Conservation (phyloP, 2,797 vertebrate genomes). For the Mormyrops attenuatus region DNA sequence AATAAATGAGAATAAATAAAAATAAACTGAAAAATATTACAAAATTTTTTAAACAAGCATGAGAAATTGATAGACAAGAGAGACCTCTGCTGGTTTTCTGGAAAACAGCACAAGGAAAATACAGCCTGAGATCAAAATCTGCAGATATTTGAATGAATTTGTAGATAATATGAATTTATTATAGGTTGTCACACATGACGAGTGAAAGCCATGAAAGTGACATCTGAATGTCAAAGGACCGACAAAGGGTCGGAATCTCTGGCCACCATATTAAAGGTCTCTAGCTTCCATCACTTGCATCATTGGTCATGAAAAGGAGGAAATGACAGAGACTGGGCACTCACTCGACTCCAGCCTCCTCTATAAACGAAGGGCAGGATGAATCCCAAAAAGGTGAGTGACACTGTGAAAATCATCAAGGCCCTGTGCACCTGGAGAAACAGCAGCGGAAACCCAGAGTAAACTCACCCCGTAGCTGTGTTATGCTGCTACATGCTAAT, state of each 20-base stretch:
- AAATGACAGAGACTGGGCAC: constrained; percentile 10
- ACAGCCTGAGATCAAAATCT: neutral
- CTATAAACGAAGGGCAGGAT: constrained; percentile 74
- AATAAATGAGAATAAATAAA: neutral
- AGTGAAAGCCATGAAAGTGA: neutral
- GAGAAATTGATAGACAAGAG: constrained; percentile 10
- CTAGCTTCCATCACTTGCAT: neutral
- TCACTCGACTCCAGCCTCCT: constrained; percentile 74
- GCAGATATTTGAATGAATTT: neutral
- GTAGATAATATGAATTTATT: neutral
- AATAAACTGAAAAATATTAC: neutral
- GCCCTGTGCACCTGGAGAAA: constrained; percentile 65
- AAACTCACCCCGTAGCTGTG: neutral
- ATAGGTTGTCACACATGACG: neutral
- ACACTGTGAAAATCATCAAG: constrained; percentile 68
- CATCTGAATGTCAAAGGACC: neutral
- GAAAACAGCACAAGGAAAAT: neutral
- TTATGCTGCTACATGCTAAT: neutral
- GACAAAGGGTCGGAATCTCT: neutral
- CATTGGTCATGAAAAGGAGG: neutral
- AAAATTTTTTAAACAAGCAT: neutral
- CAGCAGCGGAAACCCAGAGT: neutral
- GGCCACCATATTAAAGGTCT: neutral
- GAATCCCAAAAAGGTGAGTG: constrained; percentile 65
- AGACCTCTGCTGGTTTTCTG: constrained; percentile 34